Conservation (phyloP, 2,113 vertebrate species). For the Panthera tigris region DNA sequence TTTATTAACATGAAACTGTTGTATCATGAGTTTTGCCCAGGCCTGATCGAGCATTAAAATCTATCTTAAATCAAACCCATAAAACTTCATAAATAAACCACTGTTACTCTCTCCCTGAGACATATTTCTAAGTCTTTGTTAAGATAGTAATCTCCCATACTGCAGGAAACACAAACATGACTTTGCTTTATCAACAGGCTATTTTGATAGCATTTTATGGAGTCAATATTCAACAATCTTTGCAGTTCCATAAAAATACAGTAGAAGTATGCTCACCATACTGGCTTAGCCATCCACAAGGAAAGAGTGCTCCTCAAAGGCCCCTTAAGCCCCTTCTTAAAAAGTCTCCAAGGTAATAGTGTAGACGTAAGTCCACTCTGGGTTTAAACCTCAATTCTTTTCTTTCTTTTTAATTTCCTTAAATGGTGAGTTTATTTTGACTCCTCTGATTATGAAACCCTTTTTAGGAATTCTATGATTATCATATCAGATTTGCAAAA, state of each 20-base stretch:
- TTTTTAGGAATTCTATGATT: not conserved
- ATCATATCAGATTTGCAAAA: not conserved
- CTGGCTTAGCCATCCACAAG: not conserved
- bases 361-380: not conserved
- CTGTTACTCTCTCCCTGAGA: not conserved
- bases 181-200: not conserved
- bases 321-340: not conserved
- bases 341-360: not conserved
- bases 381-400: not conserved
- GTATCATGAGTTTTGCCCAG: not conserved
- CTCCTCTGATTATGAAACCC: not conserved
- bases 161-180: not conserved
- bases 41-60: not conserved
- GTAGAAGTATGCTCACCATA: not conserved
- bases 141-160: not conserved
- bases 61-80: constrained; percentile 12
- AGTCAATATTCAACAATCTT: not conserved
- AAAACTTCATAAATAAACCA: constrained; percentile 1
- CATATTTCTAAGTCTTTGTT: not conserved
- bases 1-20: not conserved
- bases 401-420: not conserved
- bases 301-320: not conserved
- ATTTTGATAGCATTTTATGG: not conserved
- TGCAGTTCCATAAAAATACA: not conserved
- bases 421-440: not conserved